Base-by-base conservation (phyloP, 1,140 invertebrate genomes). In the Chrysoperla carnea region DNA sequence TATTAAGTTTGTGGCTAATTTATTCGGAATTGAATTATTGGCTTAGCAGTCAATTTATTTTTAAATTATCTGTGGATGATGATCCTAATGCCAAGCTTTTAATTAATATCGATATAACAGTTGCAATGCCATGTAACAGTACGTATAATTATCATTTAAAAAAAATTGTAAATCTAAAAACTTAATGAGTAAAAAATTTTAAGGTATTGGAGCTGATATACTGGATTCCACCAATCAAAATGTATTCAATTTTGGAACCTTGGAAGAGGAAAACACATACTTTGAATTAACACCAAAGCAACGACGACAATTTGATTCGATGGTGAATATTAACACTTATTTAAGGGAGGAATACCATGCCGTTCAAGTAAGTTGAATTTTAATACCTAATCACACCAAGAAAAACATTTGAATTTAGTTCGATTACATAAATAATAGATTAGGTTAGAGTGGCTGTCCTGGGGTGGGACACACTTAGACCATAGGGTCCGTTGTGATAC, bases 221-320 rank as follows among this genome's bases (percentile, higher is more conserved):
- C 66, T 96, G 42, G 92, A 97, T 66, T 81, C 85, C 8, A 95
- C 89, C 1, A 86, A 89, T 53, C 83, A 94, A 63, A 87, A 89
- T 66, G 73, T 86, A 1, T 73, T 81, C 49, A 78, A 76, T 44
- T 87, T 87, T 64, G 88, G 90, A 6, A 65, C 75, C 29, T 64
- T 95, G 29, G 66, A 83, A 46, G 76, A 89, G 60, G 88, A 94
- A 56, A 79, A 83, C 46, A 85, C 85, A 1, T 89, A 87, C 79
- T 97, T 90, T 74, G 79, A 90, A 55, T 65, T 96, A 46, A 70
- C 72, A 12, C 65, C 68, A n/a, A 68, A 79, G 37, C 88, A 95
- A 52, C 67, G 73, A 51, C 57, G 67, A 13, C 71, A 87, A 49
- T 91, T 90, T 62, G 76, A 88, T 47, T 73, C 78, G 14, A 74